phyloP scores from a whole-genome alignment of 2,888 invertebrate genomes.

The Phanerotoma sp. region DNA sequence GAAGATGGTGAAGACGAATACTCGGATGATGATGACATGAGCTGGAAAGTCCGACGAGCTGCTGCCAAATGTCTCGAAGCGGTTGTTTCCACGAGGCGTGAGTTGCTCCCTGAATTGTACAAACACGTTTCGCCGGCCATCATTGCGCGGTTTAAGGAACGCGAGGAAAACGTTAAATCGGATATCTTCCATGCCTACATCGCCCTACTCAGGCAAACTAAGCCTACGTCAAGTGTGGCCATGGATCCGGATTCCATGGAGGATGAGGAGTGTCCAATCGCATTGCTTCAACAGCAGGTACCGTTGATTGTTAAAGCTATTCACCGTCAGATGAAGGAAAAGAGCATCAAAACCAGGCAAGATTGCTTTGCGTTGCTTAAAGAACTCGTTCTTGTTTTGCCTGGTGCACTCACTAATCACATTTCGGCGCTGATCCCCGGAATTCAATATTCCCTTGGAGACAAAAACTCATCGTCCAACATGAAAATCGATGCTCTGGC shows the following conservation, averaged over 20 bases:
- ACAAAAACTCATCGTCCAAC: constrained; percentile 92
- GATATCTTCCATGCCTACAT: constrained; percentile 98
- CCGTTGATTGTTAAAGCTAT: constrained; percentile 84
- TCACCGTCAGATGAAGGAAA: constrained; percentile 80
- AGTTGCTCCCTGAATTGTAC: constrained; percentile 87
- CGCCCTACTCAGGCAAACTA: constrained; percentile 87
- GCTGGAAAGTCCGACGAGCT: constrained; percentile 96
- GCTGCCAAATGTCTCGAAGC: constrained; percentile 98
- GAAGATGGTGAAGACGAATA: constrained; percentile 86
- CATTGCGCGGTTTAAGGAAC: constrained; percentile 92
- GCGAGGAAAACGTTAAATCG: constrained; percentile 98
- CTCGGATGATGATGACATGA: constrained; percentile 99
- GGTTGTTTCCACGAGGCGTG: constrained; percentile 88
- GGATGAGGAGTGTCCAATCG: constrained; percentile 72
- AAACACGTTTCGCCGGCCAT: constrained; percentile 86
- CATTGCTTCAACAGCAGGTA: constrained; percentile 64
- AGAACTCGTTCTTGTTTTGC: constrained; percentile 85
- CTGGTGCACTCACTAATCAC: constrained; percentile 84
- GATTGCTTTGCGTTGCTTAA: constrained; percentile 89
- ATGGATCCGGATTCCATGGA: constrained; percentile 73
- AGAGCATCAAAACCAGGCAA: constrained; percentile 86
- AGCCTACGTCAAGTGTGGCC: constrained; percentile 67
- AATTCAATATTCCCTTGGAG: constrained; percentile 84
- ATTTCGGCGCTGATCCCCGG: constrained; percentile 85
- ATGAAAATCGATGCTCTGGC: constrained; percentile 97